A percentile compares a stretch with the other conserved stretches of the same genome.
Conservation (phyloP, 2,113 vertebrate species). For the Scortum barcoo region DNA sequence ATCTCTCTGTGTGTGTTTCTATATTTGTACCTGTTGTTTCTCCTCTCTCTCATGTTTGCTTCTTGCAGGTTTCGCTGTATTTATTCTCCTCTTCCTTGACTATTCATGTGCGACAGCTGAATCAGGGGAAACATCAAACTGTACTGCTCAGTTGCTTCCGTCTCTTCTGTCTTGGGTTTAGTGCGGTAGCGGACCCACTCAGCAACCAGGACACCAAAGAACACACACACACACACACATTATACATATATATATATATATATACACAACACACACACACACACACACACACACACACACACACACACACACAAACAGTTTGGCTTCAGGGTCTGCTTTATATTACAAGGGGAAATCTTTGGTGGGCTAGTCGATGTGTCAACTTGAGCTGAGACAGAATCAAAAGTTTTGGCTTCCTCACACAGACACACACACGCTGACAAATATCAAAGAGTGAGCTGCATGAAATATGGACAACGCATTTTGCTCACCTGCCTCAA, state of each 20-base stretch:
- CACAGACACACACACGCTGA: not conserved
- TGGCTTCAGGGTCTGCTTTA: slow-evolving; percentile 38
- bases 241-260: not conserved
- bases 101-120: slow-evolving; percentile 41
- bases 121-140: slow-evolving; percentile 42
- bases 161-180: slow-evolving; percentile 27
- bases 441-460: slow-evolving; percentile 9
- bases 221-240: not conserved
- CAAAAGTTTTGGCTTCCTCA: slow-evolving; percentile 1
- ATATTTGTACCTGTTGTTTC: slow-evolving; percentile 24
- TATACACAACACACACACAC: not conserved
- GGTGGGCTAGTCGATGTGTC: slow-evolving; percentile 19
- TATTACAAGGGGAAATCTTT: slow-evolving; percentile 15
- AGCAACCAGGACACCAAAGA: slow-evolving; percentile 24
- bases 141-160: slow-evolving; percentile 21
- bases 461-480: not conserved
- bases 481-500: slow-evolving; percentile 1
- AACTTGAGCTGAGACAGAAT: slow-evolving; percentile 5
- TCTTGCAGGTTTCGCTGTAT: slow-evolving; percentile 15
- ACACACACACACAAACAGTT: not conserved
- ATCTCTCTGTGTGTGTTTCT: not conserved
- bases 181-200: slow-evolving; percentile 1
- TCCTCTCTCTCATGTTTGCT: slow-evolving; percentile 13
- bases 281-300: not conserved
- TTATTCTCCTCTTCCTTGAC: slow-evolving; percentile 22